phyloP scores from a whole-genome alignment of 2,888 invertebrate species.

The Formica aserva region DNA sequence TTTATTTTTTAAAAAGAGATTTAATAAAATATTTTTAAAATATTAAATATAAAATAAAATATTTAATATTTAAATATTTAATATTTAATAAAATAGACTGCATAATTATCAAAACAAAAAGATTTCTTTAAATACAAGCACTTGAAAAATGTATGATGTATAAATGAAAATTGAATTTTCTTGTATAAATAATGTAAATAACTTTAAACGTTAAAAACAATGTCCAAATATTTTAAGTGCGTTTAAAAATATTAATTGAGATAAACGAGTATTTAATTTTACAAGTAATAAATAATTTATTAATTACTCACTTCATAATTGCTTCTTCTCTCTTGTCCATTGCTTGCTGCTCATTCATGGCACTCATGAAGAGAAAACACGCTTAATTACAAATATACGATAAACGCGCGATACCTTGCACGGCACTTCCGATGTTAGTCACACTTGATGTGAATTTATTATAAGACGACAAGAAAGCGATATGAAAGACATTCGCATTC shows the following conservation, averaged over 20 bases:
- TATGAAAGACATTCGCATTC: neutral
- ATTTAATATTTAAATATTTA: too few species aligned
- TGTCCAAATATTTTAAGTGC: neutral
- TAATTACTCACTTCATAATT: neutral
- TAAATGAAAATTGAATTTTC: neutral
- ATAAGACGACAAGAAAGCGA: neutral
- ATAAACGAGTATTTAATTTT: neutral
- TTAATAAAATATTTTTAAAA: neutral
- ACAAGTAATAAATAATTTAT: neutral
- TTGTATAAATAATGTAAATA: neutral
- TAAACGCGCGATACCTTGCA: neutral
- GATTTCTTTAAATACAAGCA: neutral
- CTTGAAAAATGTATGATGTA: neutral
- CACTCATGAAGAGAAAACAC: neutral
- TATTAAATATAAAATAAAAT: too few species aligned
- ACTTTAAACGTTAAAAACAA: neutral
- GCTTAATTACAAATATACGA: neutral
- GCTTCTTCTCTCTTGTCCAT: neutral
- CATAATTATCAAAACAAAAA: neutral
- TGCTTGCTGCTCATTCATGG: neutral
- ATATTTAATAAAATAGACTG: too few species aligned
- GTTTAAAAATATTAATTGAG: neutral
- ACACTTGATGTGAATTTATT: neutral
- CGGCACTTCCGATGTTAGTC: neutral
- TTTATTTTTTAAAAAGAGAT: neutral